Evolutionary conservation across 2,888 invertebrate species (phyloP), one percentile per base, ranked within the genome.

Genomic region (Plebejus argus): DNA sequence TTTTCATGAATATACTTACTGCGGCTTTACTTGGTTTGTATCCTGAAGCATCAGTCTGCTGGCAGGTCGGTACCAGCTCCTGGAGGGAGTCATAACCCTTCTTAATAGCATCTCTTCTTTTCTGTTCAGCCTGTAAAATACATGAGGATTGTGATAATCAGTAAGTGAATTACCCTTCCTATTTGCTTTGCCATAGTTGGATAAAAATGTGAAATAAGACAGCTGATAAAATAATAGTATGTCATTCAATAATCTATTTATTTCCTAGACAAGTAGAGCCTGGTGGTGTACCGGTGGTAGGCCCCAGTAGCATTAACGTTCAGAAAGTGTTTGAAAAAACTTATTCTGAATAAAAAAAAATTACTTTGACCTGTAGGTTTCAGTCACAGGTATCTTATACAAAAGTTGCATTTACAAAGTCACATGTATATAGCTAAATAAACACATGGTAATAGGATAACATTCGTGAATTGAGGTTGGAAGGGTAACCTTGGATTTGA

Each of bases 21-120:
- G 98, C 98, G 75, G 99, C 99, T 95, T 99, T 99, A 91, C 99
- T 99, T 58, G 99, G 95, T 91, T 99, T 99, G 88, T 98, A 98
- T 35, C 98, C 98, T 28, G 97, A 97, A 39, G 98, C 96, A 89
- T 99, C 99, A 61, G 97, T 97, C 86, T 98, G 98, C 87, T 98
- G 98, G 86, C 99, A 99, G 77, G 97, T 98, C 0, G 99, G 99
- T 15, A 99, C 99, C 81, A 99, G 92, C 84, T 97, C 97, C 90
- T 99, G 99, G 23, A 99, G 94, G 3, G 97, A 97, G 89, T 99
- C 99, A 89, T 99, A 99, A 0, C 99, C 99, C 89, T 98, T 98
- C 91, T 99, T 99, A 80, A 99, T 99, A 1, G 99, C 99, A 95
- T 99, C 99, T 85, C 99, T 95, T 81, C 99, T 95, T 88, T 99